These are phyloP conservation scores for Tachycineta bicolor DNA, from an alignment of 2,113 vertebrate species.

Conservation along the genomic window DNA sequence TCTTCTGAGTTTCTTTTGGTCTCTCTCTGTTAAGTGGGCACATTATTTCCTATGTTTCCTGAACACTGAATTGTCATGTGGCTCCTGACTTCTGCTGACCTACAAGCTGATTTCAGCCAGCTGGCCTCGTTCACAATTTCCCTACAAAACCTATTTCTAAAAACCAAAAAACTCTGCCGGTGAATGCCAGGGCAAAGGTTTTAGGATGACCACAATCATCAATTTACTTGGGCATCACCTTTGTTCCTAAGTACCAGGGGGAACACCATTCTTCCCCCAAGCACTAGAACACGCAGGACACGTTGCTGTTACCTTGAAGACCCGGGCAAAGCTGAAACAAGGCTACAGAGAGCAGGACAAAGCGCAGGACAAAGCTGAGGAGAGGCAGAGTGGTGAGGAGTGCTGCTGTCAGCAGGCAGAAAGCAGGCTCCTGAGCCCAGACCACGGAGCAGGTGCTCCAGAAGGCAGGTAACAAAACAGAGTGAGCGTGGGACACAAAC, in stretches of 20 bases:
- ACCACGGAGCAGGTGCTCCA: slow-evolving; percentile 63
- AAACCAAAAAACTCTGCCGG: background rate
- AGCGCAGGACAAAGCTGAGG: background rate
- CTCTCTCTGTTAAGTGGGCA: background rate
- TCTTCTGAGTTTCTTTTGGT: background rate
- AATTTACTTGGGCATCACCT: background rate
- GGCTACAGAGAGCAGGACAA: background rate
- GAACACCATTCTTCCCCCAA: background rate
- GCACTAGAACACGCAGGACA: background rate
- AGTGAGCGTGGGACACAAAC: slow-evolving; percentile 32
- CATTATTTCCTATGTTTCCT: background rate
- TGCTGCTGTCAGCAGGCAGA: background rate
- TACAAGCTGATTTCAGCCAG: background rate
- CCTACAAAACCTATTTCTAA: background rate
- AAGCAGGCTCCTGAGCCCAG: slow-evolving; percentile 18
- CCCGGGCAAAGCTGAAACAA: background rate
- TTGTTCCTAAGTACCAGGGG: background rate
- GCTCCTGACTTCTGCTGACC: background rate
- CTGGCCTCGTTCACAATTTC: background rate
- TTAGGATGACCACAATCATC: background rate
- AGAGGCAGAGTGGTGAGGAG: background rate
- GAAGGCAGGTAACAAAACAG: slow-evolving; percentile 65
- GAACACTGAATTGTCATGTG: background rate
- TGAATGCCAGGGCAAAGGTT: background rate
- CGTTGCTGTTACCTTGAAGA: background rate